Conservation (phyloP, 1,140 invertebrate species). For the Calephelis virginiensis region DNA sequence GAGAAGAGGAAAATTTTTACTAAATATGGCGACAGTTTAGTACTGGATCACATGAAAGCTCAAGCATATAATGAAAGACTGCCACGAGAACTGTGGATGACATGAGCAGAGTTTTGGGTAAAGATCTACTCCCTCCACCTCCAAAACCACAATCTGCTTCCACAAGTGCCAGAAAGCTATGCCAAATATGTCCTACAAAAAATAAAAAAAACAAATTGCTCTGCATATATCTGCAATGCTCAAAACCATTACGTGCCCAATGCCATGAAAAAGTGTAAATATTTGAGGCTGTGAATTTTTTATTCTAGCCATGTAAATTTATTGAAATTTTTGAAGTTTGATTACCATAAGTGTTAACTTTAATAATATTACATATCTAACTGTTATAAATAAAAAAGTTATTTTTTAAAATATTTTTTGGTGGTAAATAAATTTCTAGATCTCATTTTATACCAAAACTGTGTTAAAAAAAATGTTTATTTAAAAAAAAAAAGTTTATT, state of each 20-base stretch:
- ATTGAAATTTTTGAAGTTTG: background rate
- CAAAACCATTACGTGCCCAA: slow-evolving; percentile 23
- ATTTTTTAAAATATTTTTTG: too few species aligned
- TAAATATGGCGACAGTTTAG: slow-evolving; percentile 9
- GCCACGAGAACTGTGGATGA: slow-evolving; percentile 22
- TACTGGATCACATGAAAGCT: slow-evolving; percentile 4
- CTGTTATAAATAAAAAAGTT: too few species aligned
- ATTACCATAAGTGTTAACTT: background rate
- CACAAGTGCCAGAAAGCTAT: slow-evolving; percentile 27
- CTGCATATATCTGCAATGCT: slow-evolving; percentile 33
- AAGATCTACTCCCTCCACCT: slow-evolving; percentile 23
- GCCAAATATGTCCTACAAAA: slow-evolving; percentile 26
- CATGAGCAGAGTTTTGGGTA: slow-evolving; percentile 23
- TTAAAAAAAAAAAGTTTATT: too few species aligned
- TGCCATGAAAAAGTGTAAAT: too few species aligned
- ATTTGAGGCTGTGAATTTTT: too few species aligned
- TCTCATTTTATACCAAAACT: background rate
- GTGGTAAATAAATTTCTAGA: background rate
- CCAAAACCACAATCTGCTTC: slow-evolving; percentile 20
- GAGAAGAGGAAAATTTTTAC: slow-evolving; percentile 11
- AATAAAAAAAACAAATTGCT: slow-evolving; percentile 26
- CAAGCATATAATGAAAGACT: slow-evolving; percentile 19
- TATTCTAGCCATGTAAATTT: too few species aligned
- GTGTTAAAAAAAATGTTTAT: too few species aligned
- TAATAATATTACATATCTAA: too few species aligned